A percentile compares a stretch with the other conserved stretches of the same genome.
Conservation (phyloP, 53 echinoderm and acorn worm species). For the Holothuria scabra region DNA sequence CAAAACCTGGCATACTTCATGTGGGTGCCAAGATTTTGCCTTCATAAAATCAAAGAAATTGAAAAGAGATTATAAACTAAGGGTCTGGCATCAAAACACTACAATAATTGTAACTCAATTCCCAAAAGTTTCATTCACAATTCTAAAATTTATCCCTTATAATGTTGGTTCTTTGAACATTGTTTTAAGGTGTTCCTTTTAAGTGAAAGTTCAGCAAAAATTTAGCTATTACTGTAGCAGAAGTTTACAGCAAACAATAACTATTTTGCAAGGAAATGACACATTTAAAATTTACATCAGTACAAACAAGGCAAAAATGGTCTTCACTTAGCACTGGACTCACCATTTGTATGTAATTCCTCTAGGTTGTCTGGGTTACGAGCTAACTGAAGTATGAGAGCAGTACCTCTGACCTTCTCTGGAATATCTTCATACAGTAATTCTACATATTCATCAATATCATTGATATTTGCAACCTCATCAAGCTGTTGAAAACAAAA, state of each 20-base stretch:
- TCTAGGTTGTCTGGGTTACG: constrained; percentile 97
- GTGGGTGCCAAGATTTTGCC: too few species aligned
- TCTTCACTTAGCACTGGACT: not conserved
- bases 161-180: too few species aligned
- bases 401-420: constrained; percentile 96
- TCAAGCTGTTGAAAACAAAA: constrained; percentile 64
- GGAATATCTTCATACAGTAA: constrained; percentile 96
- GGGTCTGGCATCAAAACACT: too few species aligned
- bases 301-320: not conserved
- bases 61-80: too few species aligned
- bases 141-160: too few species aligned
- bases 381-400: constrained; percentile 90
- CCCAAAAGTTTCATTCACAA: too few species aligned
- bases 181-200: too few species aligned
- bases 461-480: constrained; percentile 95
- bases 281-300: not conserved
- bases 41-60: too few species aligned
- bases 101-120: too few species aligned
- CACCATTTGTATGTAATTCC: constrained; percentile 93
- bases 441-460: constrained; percentile 97
- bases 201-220: too few species aligned
- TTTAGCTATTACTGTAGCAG: not conserved
- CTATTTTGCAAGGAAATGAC: not conserved
- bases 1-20: too few species aligned
- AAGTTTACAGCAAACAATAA: not conserved